Conservation (phyloP, 2,797 vertebrate genomes). For the Nyctalus aviator region DNA sequence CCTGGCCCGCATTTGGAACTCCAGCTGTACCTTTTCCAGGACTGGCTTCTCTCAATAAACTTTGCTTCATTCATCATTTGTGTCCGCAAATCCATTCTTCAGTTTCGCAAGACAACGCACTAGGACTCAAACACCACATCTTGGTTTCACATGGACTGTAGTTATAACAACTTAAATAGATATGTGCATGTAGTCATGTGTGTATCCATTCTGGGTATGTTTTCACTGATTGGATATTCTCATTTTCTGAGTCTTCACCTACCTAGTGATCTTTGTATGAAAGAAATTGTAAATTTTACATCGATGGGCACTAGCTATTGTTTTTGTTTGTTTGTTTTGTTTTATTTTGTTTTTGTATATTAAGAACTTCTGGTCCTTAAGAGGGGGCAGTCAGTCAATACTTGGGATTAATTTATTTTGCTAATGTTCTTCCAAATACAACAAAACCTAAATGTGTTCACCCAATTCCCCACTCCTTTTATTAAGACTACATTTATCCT, state of each 20-base stretch:
- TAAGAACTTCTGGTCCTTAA: background rate
- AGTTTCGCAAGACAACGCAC: too few relatives aligned
- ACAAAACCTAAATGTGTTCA: too few relatives aligned
- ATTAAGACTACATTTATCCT: background rate
- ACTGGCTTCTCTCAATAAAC: too few relatives aligned
- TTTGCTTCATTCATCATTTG: too few relatives aligned
- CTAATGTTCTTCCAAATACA: background rate
- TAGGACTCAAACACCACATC: too few relatives aligned
- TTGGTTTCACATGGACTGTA: background rate
- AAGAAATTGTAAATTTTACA: background rate
- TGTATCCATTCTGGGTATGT: background rate
- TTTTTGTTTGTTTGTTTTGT: too few relatives aligned
- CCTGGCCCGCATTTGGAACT: too few relatives aligned
- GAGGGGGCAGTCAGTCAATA: background rate
- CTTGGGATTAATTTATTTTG: background rate
- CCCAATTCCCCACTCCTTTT: too few relatives aligned
- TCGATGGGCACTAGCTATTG: background rate
- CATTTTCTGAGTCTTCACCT: background rate
- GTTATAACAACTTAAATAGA: background rate
- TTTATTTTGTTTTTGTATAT: background rate
- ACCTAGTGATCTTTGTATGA: background rate
- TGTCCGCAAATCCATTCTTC: too few relatives aligned
- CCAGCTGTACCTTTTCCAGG: too few relatives aligned
- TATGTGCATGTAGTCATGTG: background rate
- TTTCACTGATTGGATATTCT: background rate